Conservation (phyloP, 2,888 invertebrate genomes). For the Napeogenes sylphis region DNA sequence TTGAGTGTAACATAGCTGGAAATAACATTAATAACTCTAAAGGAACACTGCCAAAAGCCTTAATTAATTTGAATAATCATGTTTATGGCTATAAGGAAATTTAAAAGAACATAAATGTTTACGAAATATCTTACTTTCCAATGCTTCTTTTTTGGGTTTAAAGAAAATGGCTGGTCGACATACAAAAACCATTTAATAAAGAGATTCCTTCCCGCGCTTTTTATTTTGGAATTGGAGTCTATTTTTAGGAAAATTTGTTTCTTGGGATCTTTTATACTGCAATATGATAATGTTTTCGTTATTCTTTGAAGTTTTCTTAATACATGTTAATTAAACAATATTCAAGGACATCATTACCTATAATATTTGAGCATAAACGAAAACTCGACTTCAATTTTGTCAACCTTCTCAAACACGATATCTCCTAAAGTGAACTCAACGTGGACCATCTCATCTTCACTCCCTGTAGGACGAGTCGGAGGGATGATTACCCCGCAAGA, state of each 20-base stretch:
- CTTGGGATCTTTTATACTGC: constrained; percentile 44
- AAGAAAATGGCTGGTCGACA: constrained; percentile 43
- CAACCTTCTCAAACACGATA: constrained; percentile 34
- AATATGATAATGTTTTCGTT: constrained; percentile 2
- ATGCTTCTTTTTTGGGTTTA: constrained; percentile 39
- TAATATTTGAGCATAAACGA: constrained; percentile 44
- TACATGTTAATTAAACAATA: background rate
- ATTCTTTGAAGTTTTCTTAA: background rate
- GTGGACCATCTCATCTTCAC: constrained; percentile 35
- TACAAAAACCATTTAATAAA: constrained; percentile 46
- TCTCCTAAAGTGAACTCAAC: constrained; percentile 35
- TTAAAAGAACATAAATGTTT: too few relatives aligned
- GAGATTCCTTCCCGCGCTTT: constrained; percentile 43
- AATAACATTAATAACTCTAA: background rate
- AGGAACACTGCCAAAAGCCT: too few relatives aligned
- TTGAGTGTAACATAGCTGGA: constrained; percentile 51
- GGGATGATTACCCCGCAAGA: constrained; percentile 62
- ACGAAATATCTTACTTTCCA: constrained; percentile 47
- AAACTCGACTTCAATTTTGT: constrained; percentile 34
- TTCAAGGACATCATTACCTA: constrained; percentile 33
- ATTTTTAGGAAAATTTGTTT: constrained; percentile 46
- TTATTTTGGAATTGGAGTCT: constrained; percentile 45
- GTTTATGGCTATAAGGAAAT: background rate
- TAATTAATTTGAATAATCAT: too few relatives aligned
- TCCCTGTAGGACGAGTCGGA: constrained; percentile 42